These are phyloP conservation scores for Crenuchus spilurus DNA, from an alignment of 2,797 vertebrate genomes.

Conservation along the genomic window DNA sequence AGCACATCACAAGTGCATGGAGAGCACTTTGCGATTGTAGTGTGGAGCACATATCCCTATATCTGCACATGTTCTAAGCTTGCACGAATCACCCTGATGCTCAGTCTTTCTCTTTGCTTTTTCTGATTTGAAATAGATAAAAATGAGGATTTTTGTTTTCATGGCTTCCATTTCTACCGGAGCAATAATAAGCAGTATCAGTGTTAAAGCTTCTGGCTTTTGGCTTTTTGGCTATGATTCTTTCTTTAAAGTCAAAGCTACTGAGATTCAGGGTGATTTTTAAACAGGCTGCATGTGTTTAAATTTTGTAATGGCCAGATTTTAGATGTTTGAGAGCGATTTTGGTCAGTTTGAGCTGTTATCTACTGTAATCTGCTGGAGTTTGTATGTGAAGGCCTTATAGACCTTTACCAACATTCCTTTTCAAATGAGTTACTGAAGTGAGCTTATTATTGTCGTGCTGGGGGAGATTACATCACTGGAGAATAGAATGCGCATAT, in stretches of 20 bases:
- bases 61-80: neutral
- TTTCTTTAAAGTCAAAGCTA: neutral
- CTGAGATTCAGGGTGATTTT: neutral
- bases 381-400: neutral
- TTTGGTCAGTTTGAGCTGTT: neutral
- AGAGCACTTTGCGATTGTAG: neutral
- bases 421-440: neutral
- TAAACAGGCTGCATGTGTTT: neutral
- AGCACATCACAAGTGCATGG: neutral
- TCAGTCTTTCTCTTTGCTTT: neutral
- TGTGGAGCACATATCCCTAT: neutral
- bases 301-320: neutral
- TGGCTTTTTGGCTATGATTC: neutral
- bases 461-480: conserved; percentile 41
- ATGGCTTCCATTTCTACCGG: neutral
- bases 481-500: conserved; percentile 32
- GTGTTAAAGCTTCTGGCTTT: neutral
- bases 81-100: neutral
- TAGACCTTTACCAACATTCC: conserved; percentile 4
- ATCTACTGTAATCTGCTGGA: conserved; percentile 19
- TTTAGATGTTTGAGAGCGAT: neutral
- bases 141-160: neutral
- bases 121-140: neutral
- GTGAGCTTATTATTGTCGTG: neutral
- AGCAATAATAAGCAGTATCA: neutral